These are phyloP conservation scores for Cartodere bifasciata DNA, from an alignment of 2,888 invertebrate genomes.

Conservation along the genomic window DNA sequence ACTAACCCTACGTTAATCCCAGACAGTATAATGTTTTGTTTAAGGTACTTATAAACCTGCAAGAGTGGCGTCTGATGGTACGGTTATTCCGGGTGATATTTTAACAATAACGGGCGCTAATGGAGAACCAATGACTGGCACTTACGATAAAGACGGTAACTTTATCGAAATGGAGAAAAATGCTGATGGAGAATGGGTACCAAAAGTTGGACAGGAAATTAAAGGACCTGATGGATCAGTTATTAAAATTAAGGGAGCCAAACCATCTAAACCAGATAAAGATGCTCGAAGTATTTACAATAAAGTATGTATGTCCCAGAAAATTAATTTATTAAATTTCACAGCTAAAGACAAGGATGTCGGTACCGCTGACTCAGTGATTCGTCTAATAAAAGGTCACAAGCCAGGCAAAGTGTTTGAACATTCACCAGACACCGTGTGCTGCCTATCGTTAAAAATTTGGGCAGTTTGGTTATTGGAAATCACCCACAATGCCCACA, in stretches of 20 bases:
- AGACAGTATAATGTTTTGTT: no score
- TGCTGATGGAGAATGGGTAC: neutral
- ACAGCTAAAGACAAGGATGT: neutral
- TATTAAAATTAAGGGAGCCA: neutral
- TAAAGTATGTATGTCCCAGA: no score
- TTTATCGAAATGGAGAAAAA: neutral
- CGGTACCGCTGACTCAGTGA: slow-evolving; percentile 5
- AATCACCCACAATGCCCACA: slow-evolving; percentile 29
- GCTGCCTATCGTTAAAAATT: slow-evolving; percentile 29
- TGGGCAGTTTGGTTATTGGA: slow-evolving; percentile 31
- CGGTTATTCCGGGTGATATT: no score
- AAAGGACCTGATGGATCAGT: neutral
- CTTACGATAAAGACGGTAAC: no score
- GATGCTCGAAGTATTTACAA: no score
- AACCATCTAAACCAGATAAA: no score
- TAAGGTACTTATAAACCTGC: no score
- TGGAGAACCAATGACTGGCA: no score
- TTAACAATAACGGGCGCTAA: no score
- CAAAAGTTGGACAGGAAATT: neutral
- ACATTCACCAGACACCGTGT: slow-evolving; percentile 27
- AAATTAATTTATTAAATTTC: neutral
- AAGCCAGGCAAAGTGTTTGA: slow-evolving; percentile 23
- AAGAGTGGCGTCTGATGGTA: no score
- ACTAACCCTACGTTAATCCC: no score
- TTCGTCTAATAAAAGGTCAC: slow-evolving; percentile 21